Evolutionary conservation across 2,797 vertebrate genomes (phyloP).

Genomic region (Poeciliopsis turneri): DNA sequence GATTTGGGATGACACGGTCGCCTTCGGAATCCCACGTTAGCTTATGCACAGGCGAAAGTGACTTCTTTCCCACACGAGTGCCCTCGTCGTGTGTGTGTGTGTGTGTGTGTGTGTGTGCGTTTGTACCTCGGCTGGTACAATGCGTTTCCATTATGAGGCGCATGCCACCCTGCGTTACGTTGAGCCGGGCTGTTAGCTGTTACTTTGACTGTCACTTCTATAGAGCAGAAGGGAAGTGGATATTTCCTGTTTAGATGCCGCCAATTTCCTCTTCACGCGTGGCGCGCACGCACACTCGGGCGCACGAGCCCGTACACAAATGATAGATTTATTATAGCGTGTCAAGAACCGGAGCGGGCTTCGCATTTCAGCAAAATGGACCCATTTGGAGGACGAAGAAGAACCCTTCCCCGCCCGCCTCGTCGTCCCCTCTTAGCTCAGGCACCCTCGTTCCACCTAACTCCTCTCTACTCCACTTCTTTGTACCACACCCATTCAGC

Average conservation of each 20-base stretch:
- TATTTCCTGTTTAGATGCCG: constrained; percentile 75
- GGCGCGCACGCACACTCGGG: constrained; percentile 6
- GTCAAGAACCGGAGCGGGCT: constrained; percentile 74
- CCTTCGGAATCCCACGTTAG: constrained; percentile 54
- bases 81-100: constrained; percentile 28
- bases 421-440: background rate
- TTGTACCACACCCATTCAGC: constrained; percentile 54
- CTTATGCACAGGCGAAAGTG: constrained; percentile 22
- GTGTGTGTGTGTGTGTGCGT: constrained; percentile 38
- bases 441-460: constrained; percentile 13
- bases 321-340: constrained; percentile 79
- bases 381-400: constrained; percentile 65
- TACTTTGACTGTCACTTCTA: constrained; percentile 71
- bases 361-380: constrained; percentile 78
- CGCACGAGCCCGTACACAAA: constrained; percentile 47
- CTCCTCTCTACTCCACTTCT: constrained; percentile 42
- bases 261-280: constrained; percentile 69
- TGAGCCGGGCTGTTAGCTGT: constrained; percentile 54
- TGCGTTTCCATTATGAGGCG: constrained; percentile 71
- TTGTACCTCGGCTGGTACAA: constrained; percentile 56
- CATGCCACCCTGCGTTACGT: constrained; percentile 64
- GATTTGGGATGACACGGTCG: constrained; percentile 63
- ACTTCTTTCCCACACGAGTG: constrained; percentile 18
- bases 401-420: constrained; percentile 5
- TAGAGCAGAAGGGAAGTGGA: constrained; percentile 52